phyloP scores from a whole-genome alignment of 2,113 vertebrate genomes.

The Megaceryle torquata region DNA sequence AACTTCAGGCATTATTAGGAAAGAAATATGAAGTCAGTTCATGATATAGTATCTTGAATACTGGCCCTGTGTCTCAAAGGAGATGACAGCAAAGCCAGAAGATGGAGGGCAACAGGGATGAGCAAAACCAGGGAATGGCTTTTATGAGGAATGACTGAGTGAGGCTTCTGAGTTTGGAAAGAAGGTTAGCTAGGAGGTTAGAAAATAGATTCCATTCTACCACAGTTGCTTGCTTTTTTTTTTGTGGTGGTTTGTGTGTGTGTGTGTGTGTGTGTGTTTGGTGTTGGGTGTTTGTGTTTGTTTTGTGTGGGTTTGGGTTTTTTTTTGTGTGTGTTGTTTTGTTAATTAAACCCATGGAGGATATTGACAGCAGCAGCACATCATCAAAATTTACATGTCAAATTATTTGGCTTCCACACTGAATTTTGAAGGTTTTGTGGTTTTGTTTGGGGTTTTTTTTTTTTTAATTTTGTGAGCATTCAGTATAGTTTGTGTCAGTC shows the following conservation, averaged over 20 bases:
- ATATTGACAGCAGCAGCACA: not conserved
- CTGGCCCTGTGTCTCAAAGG: not conserved
- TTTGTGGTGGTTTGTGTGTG: no score
- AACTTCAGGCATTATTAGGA: not conserved
- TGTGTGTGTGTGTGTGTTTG: no score
- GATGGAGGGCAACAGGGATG: not conserved
- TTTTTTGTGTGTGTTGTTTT: not conserved
- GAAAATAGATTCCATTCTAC: not conserved
- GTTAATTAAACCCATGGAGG: not conserved
- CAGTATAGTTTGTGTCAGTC: not conserved
- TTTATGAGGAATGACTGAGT: not conserved
- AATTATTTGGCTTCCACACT: not conserved
- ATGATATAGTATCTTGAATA: not conserved
- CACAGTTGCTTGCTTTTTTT: not conserved
- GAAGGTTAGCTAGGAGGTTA: not conserved
- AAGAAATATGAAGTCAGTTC: not conserved
- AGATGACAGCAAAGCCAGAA: not conserved
- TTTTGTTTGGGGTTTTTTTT: no score
- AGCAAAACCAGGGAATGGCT: not conserved
- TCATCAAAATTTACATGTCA: not conserved
- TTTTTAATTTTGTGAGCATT: not conserved
- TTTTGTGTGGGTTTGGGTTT: no score
- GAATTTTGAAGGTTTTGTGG: not conserved
- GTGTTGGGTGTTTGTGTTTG: no score
- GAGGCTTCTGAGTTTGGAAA: not conserved